A percentile compares a stretch with the other conserved stretches of the same genome.
These are phyloP conservation scores for Battus philenor DNA, from an alignment of 1,140 invertebrate genomes.

Conservation along the genomic window DNA sequence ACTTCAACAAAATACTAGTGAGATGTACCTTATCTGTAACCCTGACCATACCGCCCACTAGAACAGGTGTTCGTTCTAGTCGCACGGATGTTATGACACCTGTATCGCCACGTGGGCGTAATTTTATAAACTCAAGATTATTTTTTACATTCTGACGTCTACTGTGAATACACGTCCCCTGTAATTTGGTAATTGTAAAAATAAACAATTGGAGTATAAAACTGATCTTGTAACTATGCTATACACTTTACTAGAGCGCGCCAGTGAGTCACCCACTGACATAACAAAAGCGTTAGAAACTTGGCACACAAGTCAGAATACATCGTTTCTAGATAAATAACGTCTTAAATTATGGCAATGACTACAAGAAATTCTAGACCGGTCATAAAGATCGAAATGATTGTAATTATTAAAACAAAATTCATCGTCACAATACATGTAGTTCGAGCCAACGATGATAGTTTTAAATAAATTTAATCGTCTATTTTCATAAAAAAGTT, in stretches of 20 bases:
- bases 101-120: slow-evolving; percentile 13
- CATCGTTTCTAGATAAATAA: slow-evolving; percentile 52
- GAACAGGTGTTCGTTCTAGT: slow-evolving; percentile 47
- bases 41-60: slow-evolving; percentile 47
- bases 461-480: slow-evolving; percentile 1
- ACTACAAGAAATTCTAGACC: slow-evolving; percentile 7
- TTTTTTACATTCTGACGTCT: background rate
- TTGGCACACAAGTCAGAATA: slow-evolving; percentile 39
- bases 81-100: slow-evolving; percentile 31
- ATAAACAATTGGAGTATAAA: slow-evolving; percentile 5
- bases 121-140: background rate
- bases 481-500: background rate
- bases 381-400: slow-evolving; percentile 13
- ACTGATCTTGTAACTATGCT: slow-evolving; percentile 12
- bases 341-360: slow-evolving; percentile 55
- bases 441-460: background rate
- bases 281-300: slow-evolving; percentile 40
- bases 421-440: background rate
- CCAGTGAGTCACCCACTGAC: slow-evolving; percentile 38
- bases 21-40: slow-evolving; percentile 8
- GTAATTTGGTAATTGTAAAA: slow-evolving; percentile 2
- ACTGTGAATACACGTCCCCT: background rate
- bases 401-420: slow-evolving; percentile 6
- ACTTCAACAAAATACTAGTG: no score
- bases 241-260: slow-evolving; percentile 12